Evolutionary conservation across 2,888 invertebrate species (phyloP).

Genomic region (Drosophila siamana): DNA sequence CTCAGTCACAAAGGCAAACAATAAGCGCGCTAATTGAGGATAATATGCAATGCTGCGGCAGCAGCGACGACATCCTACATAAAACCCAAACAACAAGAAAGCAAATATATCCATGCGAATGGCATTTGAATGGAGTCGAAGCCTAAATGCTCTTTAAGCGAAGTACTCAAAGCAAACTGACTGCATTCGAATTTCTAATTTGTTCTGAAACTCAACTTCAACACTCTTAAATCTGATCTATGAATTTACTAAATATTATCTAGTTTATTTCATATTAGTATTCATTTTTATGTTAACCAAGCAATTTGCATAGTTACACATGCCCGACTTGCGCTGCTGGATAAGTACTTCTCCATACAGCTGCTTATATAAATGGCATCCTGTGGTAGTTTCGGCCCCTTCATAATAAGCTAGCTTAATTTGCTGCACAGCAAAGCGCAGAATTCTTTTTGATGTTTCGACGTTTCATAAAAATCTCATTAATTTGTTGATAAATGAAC

Average conservation of each 20-base stretch:
- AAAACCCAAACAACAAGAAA: conserved; percentile 38
- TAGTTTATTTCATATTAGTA: too few relatives aligned
- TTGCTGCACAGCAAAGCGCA: conserved; percentile 41
- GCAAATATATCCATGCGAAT: conserved; percentile 7
- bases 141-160: conserved; percentile 6
- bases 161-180: not conserved
- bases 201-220: too few relatives aligned
- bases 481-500: conserved; percentile 55
- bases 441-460: conserved; percentile 61
- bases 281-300: too few relatives aligned
- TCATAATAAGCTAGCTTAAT: conserved; percentile 66
- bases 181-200: too few relatives aligned
- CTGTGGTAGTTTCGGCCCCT: conserved; percentile 41
- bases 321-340: not conserved
- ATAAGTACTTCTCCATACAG: not conserved
- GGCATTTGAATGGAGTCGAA: not conserved
- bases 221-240: too few relatives aligned
- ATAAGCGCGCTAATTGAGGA: conserved; percentile 80
- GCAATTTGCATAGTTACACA: not conserved
- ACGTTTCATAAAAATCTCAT: conserved; percentile 65
- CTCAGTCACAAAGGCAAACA: conserved; percentile 52
- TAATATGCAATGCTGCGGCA: conserved; percentile 61
- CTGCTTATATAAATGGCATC: conserved; percentile 16
- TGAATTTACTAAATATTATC: too few relatives aligned
- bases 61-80: conserved; percentile 30